A percentile compares a stretch with the other conserved stretches of the same genome.
These are phyloP conservation scores for Drosophila nigricruria DNA, from an alignment of 2,888 invertebrate genomes.

Conservation along the genomic window DNA sequence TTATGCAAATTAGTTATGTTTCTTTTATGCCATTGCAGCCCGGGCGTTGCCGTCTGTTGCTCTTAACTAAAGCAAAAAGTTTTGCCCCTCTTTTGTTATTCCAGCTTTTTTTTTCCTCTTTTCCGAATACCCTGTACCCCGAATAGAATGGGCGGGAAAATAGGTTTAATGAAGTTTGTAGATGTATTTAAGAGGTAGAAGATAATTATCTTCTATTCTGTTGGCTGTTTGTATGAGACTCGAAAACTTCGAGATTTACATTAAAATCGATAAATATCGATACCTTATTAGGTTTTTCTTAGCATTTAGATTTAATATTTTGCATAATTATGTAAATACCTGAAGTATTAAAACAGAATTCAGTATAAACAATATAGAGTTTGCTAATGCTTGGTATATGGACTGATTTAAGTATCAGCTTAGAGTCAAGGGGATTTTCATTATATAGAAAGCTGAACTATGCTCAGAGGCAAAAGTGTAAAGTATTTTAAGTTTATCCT, in stretches of 20 bases:
- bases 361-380: not conserved
- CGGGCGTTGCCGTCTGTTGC: slow-evolving; percentile 52
- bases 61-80: slow-evolving; percentile 55
- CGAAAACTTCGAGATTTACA: not conserved
- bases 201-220: not conserved
- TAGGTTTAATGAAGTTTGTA: not conserved
- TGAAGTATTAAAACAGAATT: not conserved
- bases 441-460: too few relatives aligned
- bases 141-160: not conserved
- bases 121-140: not conserved
- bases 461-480: too few relatives aligned
- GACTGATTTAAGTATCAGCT: too few relatives aligned
- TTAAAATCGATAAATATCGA: not conserved
- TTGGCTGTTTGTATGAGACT: not conserved
- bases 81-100: slow-evolving; percentile 21
- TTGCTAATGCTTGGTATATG: too few relatives aligned
- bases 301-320: too few relatives aligned
- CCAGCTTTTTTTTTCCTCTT: not conserved
- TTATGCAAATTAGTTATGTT: slow-evolving; percentile 82
- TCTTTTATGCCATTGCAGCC: slow-evolving; percentile 70
- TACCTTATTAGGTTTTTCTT: too few relatives aligned
- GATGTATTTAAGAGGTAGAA: not conserved
- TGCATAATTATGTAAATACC: too few relatives aligned
- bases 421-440: too few relatives aligned
- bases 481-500: not conserved